Evolutionary conservation across 2,888 invertebrate species (phyloP), one percentile per base, ranked within the genome.

Genomic region (Taenaris catops): DNA sequence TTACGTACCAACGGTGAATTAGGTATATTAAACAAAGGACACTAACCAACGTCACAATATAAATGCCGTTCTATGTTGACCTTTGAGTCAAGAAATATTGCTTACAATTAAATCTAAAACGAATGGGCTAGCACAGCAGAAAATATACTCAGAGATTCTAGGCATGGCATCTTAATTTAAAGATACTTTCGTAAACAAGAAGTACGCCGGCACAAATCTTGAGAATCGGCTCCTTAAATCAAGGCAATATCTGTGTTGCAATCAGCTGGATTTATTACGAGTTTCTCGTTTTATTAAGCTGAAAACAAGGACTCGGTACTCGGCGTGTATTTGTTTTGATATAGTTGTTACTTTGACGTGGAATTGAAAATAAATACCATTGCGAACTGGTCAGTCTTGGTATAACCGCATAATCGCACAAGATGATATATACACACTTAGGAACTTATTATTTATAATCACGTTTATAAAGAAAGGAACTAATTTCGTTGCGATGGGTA

Each of bases 211-310:
- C 36, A 70, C 80, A 81, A 81, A 76, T 83, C 73, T 58, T 46
- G 51, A 41, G 24, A 51, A 48, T 59, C 52, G 63, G 63, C 74
- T 76, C 71, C 46, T 75, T 83, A 80, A 83, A 83, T 83, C 80
- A 81, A 65, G 60, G 41, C 49, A 53, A 55, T 79, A 83, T 83
- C 81, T 64, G 55, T 53, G 53, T 55, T 56, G 63, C 63, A 60
- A 79, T 80, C 81, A 65, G 49, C 42, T 31, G 45, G 53, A 49
- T 60, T 63, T 66, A 64, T 48, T 57, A 58, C 43, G 53, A 51
- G 48, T 63, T 64, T 65, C 62, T 63, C 27, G 37, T 45, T 44
- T 52, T 48, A 49, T 43, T 42, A 44, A 38, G 10, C 34, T 37
- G 24, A 19, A 33, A 34, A 39, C 39, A 44, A 23, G 7, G 27